Evolutionary conservation across 2,888 invertebrate species (phyloP), one percentile per base, ranked within the genome.

Genomic region (Machimus rusticus): DNA sequence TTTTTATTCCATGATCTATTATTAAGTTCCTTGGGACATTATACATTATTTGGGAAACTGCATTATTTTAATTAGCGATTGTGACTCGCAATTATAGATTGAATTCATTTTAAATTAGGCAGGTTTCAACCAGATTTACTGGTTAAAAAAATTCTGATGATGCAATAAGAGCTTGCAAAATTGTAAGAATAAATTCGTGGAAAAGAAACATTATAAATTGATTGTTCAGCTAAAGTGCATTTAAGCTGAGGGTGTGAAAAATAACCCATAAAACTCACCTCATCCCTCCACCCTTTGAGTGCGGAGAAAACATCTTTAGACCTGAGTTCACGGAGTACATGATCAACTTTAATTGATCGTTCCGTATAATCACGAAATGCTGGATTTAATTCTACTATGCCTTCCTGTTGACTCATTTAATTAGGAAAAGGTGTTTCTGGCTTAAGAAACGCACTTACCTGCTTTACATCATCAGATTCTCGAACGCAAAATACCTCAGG

Each of bases 241-340:
- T 8, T 51, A 46, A 5, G 9, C 5, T 46, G 51, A n/a, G 5
- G 5, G n/a, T 51, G 8, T 51, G 0, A 51, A 46, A 14, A 14
- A 1, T 16, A 14, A 46, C 1, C 1, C n/a, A 55, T 57, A 28
- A 55, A 37, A 79, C 88, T 90, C 92, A 97, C 97, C 95, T 99
- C 98, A 94, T 98, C 96, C 91, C 98, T 94, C 98, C 98, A 99
- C 23, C 98, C 98, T 91, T 96, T 95, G 9, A 98, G 93, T 74
- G 98, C 96, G 89, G 96, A 94, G 91, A 98, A 96, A 90, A 95
- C 94, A 91, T 96, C 95, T 90, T 97, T 95, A 89, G 94, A 94
- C 88, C 96, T 94, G 91, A 98, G 94, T 91, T 96, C 95, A 90
- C 95, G 94, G 90, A 99, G 94, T 88, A 98, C 96, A 92, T 95